Base-by-base conservation (phyloP, 2,888 invertebrate species). In the Athripsodes cinereus region DNA sequence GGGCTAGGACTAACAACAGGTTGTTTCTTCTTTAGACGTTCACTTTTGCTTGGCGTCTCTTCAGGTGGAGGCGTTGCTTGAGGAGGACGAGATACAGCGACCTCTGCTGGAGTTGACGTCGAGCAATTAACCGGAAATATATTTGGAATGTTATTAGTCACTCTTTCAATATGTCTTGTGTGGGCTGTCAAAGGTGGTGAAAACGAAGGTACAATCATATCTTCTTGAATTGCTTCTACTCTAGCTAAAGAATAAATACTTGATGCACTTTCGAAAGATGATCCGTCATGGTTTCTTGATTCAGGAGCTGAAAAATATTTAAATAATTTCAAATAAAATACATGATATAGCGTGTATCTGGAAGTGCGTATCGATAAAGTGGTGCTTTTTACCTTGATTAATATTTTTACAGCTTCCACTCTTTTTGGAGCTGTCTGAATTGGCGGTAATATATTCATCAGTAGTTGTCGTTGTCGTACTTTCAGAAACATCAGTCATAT, bases 231-330 rank as follows among this genome's bases (percentile, higher is more conserved):
- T 62, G 84, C 83, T 69, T 90, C 88, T 62, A 86, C 87, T 63
- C 87, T 82, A 35, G 90, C 87, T 51, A 85, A 76, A 64, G 90
- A 90, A 71, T 90, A 90, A 59, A 90, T 77, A 46, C 90, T 90
- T 58, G 90, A 90, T 62, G 88, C 89, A 71, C 91, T 91, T 73
- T 92, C 92, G 71, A 92, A 90, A n/a, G 91, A 91, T 64, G 90
- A 90, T 22, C 90, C 90, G 61, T 88, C 90, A 68, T 84, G 84
- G 2, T 81, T 83, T 62, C 81, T 82, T 64, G 79, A 80, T 72
- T 78, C 82, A 67, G 71, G 78, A 74, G 73, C 82, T 82, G 47
- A 5, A 53, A 53, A n/a, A 22, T 6, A 52, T n/a, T 21, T 53
- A 16, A 35, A 13, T 8, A 1, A 13, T 21, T 21, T 53, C 22